Evolutionary conservation across 2,113 vertebrate species (phyloP), one percentile per base, ranked within the genome.

Genomic region (Raphicerus campestris): DNA sequence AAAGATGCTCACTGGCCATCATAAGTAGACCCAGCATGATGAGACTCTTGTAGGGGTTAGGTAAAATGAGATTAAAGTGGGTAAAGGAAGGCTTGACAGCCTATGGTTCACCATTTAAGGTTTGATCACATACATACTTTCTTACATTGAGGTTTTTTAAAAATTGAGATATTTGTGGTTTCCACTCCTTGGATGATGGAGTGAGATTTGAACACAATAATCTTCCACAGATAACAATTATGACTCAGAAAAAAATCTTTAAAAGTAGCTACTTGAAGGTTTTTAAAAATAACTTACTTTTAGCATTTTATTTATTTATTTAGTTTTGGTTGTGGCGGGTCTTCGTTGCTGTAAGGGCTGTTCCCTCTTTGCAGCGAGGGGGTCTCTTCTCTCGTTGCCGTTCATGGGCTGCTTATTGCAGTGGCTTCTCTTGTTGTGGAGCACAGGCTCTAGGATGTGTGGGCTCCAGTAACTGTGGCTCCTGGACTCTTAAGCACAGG

Each of bases 211-310:
- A 82, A 35, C 19, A 75, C 26, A 63, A 14, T 55, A 81, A 93
- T 24, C 20, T 91, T 73, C 70, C 22, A 51, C 2, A 81, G 39
- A 92, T 49, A 87, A n/a, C n/a, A 70, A 20, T 24, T 82, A 28
- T 55, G 84, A 81, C 42, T 80, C 6, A 20, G 88, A 22, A 32
- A 94, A 94, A 92, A 83, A 83, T 51, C 61, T 26, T 42, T 73
- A 87, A 60, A 89, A 82, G 30, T 53, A 87, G 47, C n/a, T 95
- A 77, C 39, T 26, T 47, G n/a, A 75, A 35, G 15, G 20, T 35
- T 24, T 73, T 75, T 26, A 7, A 7, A 39, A 75, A 42, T 75
- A 26, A 75, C 20, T 6, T 73, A 73, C 35, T 26, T 75, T 24
- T 42, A 73, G 20, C 20, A 73, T 73, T 73, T 24, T 42, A 13